Percentiles rank a stretch among this genome's conserved stretches.
These are phyloP conservation scores for Hypselothyrea guttata DNA, from an alignment of 2,888 invertebrate species.

Conservation along the genomic window DNA sequence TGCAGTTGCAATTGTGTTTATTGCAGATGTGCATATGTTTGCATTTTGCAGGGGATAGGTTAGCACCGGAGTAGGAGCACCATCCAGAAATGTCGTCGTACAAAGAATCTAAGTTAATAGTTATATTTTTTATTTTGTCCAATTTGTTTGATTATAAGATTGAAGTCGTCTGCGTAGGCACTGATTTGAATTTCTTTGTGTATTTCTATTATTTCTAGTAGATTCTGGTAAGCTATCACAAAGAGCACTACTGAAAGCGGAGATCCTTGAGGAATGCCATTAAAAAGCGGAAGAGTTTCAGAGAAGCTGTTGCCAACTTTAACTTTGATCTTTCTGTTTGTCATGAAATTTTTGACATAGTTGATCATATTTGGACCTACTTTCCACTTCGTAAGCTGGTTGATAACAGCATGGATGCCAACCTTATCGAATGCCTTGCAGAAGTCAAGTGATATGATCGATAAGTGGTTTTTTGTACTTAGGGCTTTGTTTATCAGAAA, in stretches of 20 bases:
- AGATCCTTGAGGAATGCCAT: too few species aligned
- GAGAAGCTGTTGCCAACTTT: neutral
- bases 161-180: constrained; percentile 1
- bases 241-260: constrained; percentile 13
- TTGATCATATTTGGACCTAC: constrained; percentile 1
- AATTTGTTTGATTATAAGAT: constrained; percentile 6
- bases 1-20: constrained; percentile 3
- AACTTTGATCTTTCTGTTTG: constrained; percentile 9
- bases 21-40: constrained; percentile 10
- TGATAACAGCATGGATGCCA: constrained; percentile 9
- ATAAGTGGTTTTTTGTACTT: constrained; percentile 2
- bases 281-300: neutral
- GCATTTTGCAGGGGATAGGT: constrained; percentile 1
- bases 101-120: neutral
- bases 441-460: constrained; percentile 14
- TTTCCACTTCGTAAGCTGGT: constrained; percentile 10
- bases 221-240: constrained; percentile 1
- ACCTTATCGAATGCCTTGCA: constrained; percentile 19
- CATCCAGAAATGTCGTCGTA: neutral
- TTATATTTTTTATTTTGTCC: neutral
- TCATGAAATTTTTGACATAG: constrained; percentile 20
- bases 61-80: constrained; percentile 3
- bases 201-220: neutral
- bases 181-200: constrained; percentile 1
- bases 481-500: constrained; percentile 13